Conservation (phyloP, 2,888 invertebrate species). For the Eupithecia vulgata region DNA sequence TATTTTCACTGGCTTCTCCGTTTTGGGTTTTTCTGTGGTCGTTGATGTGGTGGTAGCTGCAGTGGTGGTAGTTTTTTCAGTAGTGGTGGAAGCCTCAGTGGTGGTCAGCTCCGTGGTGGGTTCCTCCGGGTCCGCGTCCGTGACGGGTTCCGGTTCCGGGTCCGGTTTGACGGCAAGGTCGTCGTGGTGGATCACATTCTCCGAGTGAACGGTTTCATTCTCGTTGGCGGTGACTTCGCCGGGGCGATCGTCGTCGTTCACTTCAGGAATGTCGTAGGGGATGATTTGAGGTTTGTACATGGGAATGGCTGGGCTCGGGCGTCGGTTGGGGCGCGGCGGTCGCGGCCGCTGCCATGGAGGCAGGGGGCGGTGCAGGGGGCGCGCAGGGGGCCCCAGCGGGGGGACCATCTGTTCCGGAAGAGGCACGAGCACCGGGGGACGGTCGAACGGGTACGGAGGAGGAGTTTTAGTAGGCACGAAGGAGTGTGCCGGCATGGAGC, state of each 20-base stretch:
- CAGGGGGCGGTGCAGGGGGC: constrained; percentile 85
- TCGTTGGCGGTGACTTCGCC: constrained; percentile 59
- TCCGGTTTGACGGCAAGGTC: constrained; percentile 39
- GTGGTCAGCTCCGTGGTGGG: constrained; percentile 46
- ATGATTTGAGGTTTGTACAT: constrained; percentile 86
- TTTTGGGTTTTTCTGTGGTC: constrained; percentile 52
- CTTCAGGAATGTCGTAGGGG: constrained; percentile 64
- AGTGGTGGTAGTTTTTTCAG: constrained; percentile 6
- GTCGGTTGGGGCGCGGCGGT: constrained; percentile 77
- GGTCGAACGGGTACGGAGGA: constrained; percentile 91
- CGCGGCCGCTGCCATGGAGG: constrained; percentile 88
- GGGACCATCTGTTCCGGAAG: constrained; percentile 90
- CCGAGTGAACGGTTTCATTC: constrained; percentile 70
- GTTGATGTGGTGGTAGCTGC: constrained; percentile 54
- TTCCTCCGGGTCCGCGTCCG: constrained; percentile 57
- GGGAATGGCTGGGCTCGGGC: constrained; percentile 83
- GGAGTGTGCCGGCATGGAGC: constrained; percentile 30
- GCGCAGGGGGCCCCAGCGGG: constrained; percentile 66
- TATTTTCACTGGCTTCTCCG: constrained; percentile 55
- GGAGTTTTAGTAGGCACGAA: constrained; percentile 80
- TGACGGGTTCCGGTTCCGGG: constrained; percentile 52
- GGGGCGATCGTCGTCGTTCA: constrained; percentile 46
- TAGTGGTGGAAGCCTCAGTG: constrained; percentile 42
- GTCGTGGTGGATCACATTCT: constrained; percentile 68
- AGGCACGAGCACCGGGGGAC: constrained; percentile 87